Evolutionary conservation across 2,113 vertebrate genomes (phyloP), one percentile per base, ranked within the genome.

Genomic region (Meleagris gallopavo): DNA sequence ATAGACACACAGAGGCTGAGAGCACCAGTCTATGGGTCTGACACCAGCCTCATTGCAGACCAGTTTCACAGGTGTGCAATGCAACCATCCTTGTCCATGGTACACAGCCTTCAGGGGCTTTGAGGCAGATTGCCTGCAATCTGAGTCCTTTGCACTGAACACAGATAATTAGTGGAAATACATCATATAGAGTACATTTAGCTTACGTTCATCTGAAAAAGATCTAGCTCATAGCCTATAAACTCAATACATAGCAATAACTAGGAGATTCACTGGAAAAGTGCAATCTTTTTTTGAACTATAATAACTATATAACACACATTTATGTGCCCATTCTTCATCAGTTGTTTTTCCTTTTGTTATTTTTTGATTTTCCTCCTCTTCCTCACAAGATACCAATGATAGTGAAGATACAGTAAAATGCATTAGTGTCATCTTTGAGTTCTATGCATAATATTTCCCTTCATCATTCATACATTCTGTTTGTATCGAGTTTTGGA

Each of bases 391-490:
- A 11, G 3, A 16, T 13, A 58, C 1, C 16, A 46, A 17, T 13
- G 19, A 27, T 45, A 40, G 4, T 27, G 32, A 72, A 61, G 16
- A n/a, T 38, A 32, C 9, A 36, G 11, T 36, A 30, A 45, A 14
- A 7, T 66, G 13, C 2, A 2, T 65, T n/a, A 40, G 14, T 32
- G 15, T 20, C 43, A 48, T 58, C 11, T 50, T n/a, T 90, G 87
- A 84, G 55, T 92, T 96, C 67, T 73, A 89, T 67, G 82, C 4
- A 12, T 43, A 16, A 70, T 88, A 88, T 84, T 89, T 41, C 17
- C n/a, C 19, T 86, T 92, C 64, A 86, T 88, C 54, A 70, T 58
- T 83, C 79, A 88, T 89, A 85, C 13, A 55, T 80, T 97, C 90
- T 27, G 85, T 70, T 94, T n/a, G 3, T 67, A 78, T 54, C 77